Evolutionary conservation across 1,140 invertebrate species (phyloP), one percentile per base, ranked within the genome.

Genomic region (Odontomachus brunneus): DNA sequence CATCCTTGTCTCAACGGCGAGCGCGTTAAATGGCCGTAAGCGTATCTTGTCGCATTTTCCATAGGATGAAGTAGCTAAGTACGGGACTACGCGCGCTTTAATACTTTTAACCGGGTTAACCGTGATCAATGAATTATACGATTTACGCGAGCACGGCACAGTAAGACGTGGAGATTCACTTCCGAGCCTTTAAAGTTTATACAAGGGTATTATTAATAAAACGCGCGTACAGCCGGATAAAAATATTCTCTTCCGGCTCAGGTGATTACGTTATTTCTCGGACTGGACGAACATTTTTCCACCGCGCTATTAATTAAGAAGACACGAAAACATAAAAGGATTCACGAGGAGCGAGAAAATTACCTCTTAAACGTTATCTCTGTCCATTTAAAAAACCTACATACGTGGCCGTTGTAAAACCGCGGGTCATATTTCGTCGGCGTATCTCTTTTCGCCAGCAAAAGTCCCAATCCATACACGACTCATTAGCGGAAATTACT

Each of bases 111-210:
- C 65, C 33, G 2, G 59, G 59, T 75, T 75, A 75, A 63, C 26
- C 48, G 51, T 80, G 75, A 80, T 80, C 65, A 80, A 80, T 71
- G 75, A 80, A 69, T 80, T 80, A 51, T 69, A 57, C 17, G 67
- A 38, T 78, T 69, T 55, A 48, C 22, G 14, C 17, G 14, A 55
- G 19, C 29, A 22, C 7, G 33, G 44, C 29, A 57, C 44, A 53
- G 24, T 38, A 59, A 80, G 65, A 67, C 17, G 48, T 26, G 33
- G 15, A 26, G n/a, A 69, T 69, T 22, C 12, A 57, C 22, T 71
- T 69, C 55, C 33, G 57, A 57, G 22, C 29, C 19, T 55, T 69
- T 69, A 57, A 57, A 80, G 65, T 71, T 69, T 57, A n/a, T n/a
- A 69, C 65, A 69, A 69, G 62, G 33, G 65, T 14, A 57, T 80